Percentiles rank a stretch among this genome's conserved stretches.
Evolutionary conservation across 2,797 vertebrate genomes (phyloP).

Genomic region (Fistularia tabacaria): DNA sequence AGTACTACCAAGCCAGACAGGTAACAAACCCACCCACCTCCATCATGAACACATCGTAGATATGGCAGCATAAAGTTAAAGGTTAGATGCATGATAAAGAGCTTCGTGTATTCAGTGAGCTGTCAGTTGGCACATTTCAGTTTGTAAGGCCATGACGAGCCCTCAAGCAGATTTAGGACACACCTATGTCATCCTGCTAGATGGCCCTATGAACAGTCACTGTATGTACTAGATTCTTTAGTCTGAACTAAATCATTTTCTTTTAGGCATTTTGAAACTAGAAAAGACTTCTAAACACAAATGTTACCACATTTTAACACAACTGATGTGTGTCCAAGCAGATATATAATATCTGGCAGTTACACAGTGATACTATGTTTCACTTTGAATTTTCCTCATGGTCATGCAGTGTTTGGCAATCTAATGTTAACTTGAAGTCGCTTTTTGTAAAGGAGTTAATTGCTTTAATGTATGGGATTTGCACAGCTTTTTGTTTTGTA

Average conservation of each 20-base stretch:
- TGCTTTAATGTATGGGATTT: too few species aligned
- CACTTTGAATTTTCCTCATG: too few species aligned
- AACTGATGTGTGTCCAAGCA: too few species aligned
- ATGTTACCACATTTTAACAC: too few species aligned
- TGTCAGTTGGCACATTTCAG: conserved; percentile 37
- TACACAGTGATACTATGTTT: too few species aligned
- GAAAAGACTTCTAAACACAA: too few species aligned
- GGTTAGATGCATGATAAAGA: conserved; percentile 24
- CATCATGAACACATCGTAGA: background rate
- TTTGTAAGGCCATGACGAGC: conserved; percentile 6
- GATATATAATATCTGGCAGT: too few species aligned
- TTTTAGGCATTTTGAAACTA: background rate
- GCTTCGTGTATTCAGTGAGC: conserved; percentile 20
- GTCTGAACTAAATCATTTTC: background rate
- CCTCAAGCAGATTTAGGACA: conserved; percentile 19
- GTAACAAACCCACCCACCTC: conserved; percentile 50
- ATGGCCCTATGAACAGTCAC: conserved; percentile 22
- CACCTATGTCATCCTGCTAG: conserved; percentile 30
- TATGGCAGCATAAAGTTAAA: conserved; percentile 22
- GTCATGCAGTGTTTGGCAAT: too few species aligned
- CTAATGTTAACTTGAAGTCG: too few species aligned
- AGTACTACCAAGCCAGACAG: conserved; percentile 89
- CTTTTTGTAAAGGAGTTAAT: too few species aligned
- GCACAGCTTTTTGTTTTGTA: too few species aligned
- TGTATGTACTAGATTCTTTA: background rate